phyloP scores from a whole-genome alignment of 2,888 invertebrate species.

The Entomobrya multifasciata region DNA sequence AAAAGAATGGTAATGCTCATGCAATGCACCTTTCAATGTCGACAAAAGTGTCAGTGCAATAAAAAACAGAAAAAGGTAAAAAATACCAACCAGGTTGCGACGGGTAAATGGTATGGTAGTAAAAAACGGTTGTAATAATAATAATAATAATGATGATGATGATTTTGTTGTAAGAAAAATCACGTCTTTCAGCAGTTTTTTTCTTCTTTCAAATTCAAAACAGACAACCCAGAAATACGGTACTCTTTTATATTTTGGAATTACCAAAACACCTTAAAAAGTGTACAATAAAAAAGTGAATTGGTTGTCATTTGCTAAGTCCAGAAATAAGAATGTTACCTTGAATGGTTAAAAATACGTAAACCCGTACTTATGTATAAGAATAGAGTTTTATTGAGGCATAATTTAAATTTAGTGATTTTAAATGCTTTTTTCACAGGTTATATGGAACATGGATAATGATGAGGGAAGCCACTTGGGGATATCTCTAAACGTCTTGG shows the following conservation, averaged over 20 bases:
- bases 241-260: constrained; percentile 42
- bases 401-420: neutral
- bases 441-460: neutral
- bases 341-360: constrained; percentile 7
- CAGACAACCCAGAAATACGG: constrained; percentile 48
- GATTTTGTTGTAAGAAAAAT: neutral
- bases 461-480: too few relatives aligned
- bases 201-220: constrained; percentile 23
- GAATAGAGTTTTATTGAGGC: neutral
- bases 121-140: neutral
- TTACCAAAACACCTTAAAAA: constrained; percentile 24
- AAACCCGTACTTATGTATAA: neutral
- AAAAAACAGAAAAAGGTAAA: constrained; percentile 6
- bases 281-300: constrained; percentile 41
- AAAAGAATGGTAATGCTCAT: too few relatives aligned
- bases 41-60: too few relatives aligned
- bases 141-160: constrained; percentile 3
- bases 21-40: too few relatives aligned
- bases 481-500: neutral
- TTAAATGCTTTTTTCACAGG: neutral
- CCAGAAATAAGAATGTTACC: constrained; percentile 51
- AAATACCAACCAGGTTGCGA: constrained; percentile 4
- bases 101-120: neutral
- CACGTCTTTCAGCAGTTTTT: neutral
- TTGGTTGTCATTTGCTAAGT: neutral